phyloP scores from a whole-genome alignment of 2,888 invertebrate species.

The Tridacna gigas region DNA sequence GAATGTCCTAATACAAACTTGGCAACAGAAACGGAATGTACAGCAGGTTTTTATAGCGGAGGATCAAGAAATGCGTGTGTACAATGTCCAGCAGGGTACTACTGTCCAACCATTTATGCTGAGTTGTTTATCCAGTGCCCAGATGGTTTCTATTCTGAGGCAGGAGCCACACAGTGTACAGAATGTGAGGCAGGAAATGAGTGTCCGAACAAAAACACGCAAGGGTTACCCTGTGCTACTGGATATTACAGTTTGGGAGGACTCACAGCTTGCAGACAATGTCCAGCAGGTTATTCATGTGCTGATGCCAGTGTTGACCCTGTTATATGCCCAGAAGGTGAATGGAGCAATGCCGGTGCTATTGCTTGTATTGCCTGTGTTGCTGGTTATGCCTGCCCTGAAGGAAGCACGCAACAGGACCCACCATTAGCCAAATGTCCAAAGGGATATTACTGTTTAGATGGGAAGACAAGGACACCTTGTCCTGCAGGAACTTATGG shows the following conservation, averaged over 20 bases:
- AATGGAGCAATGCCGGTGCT: constrained; percentile 69
- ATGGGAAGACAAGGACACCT: constrained; percentile 74
- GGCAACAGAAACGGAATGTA: constrained; percentile 71
- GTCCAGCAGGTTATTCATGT: constrained; percentile 81
- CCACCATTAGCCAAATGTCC: constrained; percentile 76
- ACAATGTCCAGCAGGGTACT: constrained; percentile 80
- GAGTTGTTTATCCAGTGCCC: constrained; percentile 70
- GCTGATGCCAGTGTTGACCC: constrained; percentile 59
- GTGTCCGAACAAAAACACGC: constrained; percentile 72
- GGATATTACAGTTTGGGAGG: constrained; percentile 81
- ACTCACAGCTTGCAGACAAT: constrained; percentile 74
- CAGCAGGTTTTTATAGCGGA: constrained; percentile 74
- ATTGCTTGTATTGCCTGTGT: constrained; percentile 70
- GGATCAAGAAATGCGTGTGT: constrained; percentile 77
- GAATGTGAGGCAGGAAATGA: constrained; percentile 80
- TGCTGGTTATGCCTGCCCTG: constrained; percentile 78
- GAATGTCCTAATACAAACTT: constrained; percentile 71
- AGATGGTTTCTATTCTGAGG: constrained; percentile 77
- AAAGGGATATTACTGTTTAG: constrained; percentile 80
- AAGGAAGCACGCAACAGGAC: constrained; percentile 75
- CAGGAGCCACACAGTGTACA: constrained; percentile 73
- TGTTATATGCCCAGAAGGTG: constrained; percentile 76
- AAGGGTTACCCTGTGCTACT: constrained; percentile 73
- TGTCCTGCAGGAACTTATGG: constrained; percentile 82
- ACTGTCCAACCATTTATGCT: constrained; percentile 80